A percentile compares a stretch with the other conserved stretches of the same genome.
phyloP scores from a whole-genome alignment of 1,140 invertebrate species.

The Kradibia gibbosae region DNA sequence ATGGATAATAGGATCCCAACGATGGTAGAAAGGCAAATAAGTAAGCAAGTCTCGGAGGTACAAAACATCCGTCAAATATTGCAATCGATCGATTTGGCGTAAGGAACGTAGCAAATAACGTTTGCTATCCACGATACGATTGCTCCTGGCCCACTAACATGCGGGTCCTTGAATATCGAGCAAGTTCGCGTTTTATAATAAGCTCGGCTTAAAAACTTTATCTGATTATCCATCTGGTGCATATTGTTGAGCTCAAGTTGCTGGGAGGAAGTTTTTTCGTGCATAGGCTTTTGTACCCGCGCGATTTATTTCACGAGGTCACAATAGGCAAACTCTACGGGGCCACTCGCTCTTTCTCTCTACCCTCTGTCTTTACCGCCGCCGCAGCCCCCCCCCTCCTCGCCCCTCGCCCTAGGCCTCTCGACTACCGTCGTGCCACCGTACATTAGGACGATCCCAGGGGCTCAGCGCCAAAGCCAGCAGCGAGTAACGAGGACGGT shows the following conservation, averaged over 20 bases:
- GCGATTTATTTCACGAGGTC: slow-evolving; percentile 28
- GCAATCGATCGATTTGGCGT: too few species aligned
- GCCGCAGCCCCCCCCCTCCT: not conserved
- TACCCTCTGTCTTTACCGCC: not conserved
- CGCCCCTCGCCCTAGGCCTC: not conserved
- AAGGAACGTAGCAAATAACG: too few species aligned
- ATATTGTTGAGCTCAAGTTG: slow-evolving; percentile 48
- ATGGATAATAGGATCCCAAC: too few species aligned
- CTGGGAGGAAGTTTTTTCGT: slow-evolving; percentile 24
- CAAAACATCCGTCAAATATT: too few species aligned
- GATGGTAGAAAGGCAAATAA: too few species aligned
- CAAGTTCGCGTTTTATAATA: not conserved
- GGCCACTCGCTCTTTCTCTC: too few species aligned
- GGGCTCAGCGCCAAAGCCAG: not conserved
- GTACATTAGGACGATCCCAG: too few species aligned
- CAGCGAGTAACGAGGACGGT: slow-evolving; percentile 31
- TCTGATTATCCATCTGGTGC: slow-evolving; percentile 55
- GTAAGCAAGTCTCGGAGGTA: too few species aligned
- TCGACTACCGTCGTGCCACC: too few species aligned
- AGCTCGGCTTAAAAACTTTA: slow-evolving; percentile 18
- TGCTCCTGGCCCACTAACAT: not conserved
- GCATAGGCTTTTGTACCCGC: slow-evolving; percentile 25
- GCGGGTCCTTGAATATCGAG: not conserved
- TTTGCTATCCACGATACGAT: too few species aligned
- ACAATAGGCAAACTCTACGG: not conserved